phyloP scores from a whole-genome alignment of 2,797 vertebrate species.

The Myiothlypis coronata region DNA sequence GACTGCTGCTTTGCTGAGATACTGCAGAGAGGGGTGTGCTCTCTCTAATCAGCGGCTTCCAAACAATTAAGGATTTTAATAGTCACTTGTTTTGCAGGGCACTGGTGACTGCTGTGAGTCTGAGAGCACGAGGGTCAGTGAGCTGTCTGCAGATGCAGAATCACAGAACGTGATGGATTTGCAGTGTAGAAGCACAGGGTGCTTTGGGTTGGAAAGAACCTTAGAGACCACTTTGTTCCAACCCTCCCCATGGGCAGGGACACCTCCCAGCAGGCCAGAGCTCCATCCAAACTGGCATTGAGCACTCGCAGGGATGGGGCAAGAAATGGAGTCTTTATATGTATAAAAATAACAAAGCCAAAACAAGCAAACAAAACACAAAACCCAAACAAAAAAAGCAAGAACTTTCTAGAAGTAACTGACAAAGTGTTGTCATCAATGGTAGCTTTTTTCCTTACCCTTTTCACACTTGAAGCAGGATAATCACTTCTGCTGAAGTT shows the following conservation, averaged over 20 bases:
- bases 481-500: not conserved
- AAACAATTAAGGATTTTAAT: not conserved
- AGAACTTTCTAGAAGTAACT: not conserved
- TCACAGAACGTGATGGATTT: fast-evolving
- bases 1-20: not conserved
- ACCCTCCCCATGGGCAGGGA: not conserved
- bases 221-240: not conserved
- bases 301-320: not conserved
- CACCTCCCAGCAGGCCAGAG: not conserved
- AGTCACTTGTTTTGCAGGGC: not conserved
- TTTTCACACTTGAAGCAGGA: not conserved
- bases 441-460: not conserved
- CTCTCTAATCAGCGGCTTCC: not conserved
- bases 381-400: not conserved
- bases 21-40: not conserved
- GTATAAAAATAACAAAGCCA: not conserved
- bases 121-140: not conserved
- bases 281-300: not conserved
- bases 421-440: not conserved
- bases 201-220: not conserved
- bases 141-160: not conserved
- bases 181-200: not conserved
- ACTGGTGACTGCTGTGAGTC: not conserved
- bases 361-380: not conserved
- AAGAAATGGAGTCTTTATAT: not conserved